Conservation (phyloP, 2,888 invertebrate species). For the Scaptomyza reducta region DNA sequence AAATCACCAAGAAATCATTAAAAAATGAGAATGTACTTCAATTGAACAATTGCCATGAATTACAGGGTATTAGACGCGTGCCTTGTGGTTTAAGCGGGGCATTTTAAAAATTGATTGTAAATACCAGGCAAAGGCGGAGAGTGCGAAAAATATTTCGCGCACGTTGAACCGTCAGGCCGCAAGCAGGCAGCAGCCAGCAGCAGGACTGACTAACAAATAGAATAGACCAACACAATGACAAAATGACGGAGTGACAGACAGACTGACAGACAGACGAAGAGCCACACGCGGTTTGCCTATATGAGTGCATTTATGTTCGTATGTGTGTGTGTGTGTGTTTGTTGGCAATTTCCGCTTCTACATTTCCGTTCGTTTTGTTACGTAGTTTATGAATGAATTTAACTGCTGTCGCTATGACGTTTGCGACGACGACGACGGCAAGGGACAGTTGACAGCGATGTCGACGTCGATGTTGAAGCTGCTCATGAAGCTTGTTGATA, state of each 20-base stretch:
- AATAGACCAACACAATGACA: constrained; percentile 22
- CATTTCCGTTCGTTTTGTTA: constrained; percentile 80
- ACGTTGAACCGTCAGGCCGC: constrained; percentile 50
- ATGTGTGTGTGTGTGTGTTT: constrained; percentile 49
- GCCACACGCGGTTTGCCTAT: constrained; percentile 17
- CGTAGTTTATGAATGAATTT: constrained; percentile 80
- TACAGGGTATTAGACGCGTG: constrained; percentile 30
- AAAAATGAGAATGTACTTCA: background rate
- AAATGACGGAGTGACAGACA: constrained; percentile 24
- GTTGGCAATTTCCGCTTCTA: constrained; percentile 76
- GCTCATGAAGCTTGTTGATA: constrained; percentile 74
- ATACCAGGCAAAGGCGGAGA: constrained; percentile 51
- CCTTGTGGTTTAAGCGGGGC: constrained; percentile 30
- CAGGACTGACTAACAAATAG: constrained; percentile 11
- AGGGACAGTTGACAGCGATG: constrained; percentile 11
- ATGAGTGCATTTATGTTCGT: constrained; percentile 12
- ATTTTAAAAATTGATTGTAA: constrained; percentile 68
- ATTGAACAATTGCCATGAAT: background rate
- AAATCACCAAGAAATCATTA: too few species aligned
- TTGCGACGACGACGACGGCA: constrained; percentile 17
- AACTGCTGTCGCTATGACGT: constrained; percentile 60
- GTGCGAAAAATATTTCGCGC: constrained; percentile 69
- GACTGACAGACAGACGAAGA: constrained; percentile 44
- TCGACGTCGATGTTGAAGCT: constrained; percentile 29
- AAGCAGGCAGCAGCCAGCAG: constrained; percentile 12